Conservation (phyloP, 2,797 vertebrate genomes). For the Enteromius argenteus region DNA sequence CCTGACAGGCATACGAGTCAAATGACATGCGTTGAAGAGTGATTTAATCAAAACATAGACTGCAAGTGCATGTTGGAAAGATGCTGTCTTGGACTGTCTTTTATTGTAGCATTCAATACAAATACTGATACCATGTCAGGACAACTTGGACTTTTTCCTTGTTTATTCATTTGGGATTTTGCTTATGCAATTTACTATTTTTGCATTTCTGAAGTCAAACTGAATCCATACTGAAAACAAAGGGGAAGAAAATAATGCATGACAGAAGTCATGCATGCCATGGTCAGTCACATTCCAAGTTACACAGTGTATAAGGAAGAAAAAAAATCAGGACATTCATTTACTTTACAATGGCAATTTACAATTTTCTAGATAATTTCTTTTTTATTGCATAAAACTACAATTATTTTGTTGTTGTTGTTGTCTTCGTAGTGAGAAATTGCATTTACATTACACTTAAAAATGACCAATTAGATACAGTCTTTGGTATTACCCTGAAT, state of each 20-base stretch:
- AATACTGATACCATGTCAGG: conserved; percentile 18
- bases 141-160: neutral
- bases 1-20: conserved; percentile 39
- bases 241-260: conserved; percentile 31
- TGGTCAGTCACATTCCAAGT: conserved; percentile 58
- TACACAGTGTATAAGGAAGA: conserved; percentile 45
- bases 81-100: conserved; percentile 26
- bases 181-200: conserved; percentile 4
- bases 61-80: conserved; percentile 47
- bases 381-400: neutral
- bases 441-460: neutral
- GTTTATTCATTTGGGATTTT: neutral
- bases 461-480: neutral
- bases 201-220: conserved; percentile 3
- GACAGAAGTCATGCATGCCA: conserved; percentile 51
- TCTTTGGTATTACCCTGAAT: neutral
- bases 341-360: neutral
- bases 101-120: conserved; percentile 20
- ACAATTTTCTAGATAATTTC: neutral
- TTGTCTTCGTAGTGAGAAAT: neutral
- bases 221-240: conserved; percentile 28
- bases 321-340: neutral
- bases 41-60: conserved; percentile 43
- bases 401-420: neutral
- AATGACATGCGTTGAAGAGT: conserved; percentile 53